Evolutionary conservation across 1,140 invertebrate species (phyloP).

Genomic region (Condylostylus longicornis): DNA sequence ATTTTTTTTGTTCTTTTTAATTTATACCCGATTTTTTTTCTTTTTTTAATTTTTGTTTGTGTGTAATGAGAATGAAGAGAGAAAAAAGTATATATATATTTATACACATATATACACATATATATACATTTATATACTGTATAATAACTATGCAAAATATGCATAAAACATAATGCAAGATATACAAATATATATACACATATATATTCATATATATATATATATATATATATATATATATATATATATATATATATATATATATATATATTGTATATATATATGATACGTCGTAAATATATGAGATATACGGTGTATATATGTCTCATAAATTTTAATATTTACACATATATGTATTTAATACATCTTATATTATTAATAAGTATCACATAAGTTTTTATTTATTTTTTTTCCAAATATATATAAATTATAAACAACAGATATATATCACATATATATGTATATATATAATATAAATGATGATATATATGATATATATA

Average conservation of each 20-base stretch:
- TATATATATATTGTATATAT: conserved; percentile 2
- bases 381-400: conserved; percentile 26
- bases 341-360: conserved; percentile 22
- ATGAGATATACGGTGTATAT: too few relatives aligned
- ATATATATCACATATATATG: too few relatives aligned
- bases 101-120: conserved; percentile 1
- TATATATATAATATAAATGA: too few relatives aligned
- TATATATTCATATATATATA: conserved; percentile 7
- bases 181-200: too few relatives aligned
- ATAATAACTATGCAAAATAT: conserved; percentile 9
- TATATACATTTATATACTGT: conserved; percentile 2
- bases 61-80: too few relatives aligned
- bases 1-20: too few relatives aligned
- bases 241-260: conserved; percentile 5
- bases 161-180: too few relatives aligned
- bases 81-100: conserved; percentile 4
- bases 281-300: conserved; percentile 2
- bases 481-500: too few relatives aligned
- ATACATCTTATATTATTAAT: conserved; percentile 18
- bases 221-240: conserved; percentile 4
- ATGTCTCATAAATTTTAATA: too few relatives aligned
- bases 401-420: conserved; percentile 19
- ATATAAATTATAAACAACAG: conserved; percentile 19
- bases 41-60: too few relatives aligned
- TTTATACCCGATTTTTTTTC: too few relatives aligned